phyloP scores from a whole-genome alignment of 2,113 vertebrate species.

The Sclerurus mexicanus region DNA sequence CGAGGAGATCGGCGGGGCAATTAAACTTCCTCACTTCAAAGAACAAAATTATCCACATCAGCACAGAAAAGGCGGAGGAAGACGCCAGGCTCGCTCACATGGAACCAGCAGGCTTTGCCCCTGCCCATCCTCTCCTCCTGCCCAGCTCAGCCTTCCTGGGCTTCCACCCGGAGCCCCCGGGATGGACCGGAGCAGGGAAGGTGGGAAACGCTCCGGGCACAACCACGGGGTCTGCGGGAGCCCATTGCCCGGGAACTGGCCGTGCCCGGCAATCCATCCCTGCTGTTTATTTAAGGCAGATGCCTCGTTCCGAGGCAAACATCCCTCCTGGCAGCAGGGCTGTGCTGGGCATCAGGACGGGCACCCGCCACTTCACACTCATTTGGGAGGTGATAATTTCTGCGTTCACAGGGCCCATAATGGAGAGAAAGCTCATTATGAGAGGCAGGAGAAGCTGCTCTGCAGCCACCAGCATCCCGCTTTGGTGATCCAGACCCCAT shows the following conservation, averaged over 20 bases:
- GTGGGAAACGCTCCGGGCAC: fast-evolving
- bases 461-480: neutral
- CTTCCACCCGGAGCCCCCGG: neutral
- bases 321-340: fast-evolving
- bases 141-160: neutral
- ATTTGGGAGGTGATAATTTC: conserved; percentile 31
- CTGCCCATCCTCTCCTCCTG: neutral
- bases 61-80: neutral
- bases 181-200: neutral
- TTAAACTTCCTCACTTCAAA: conserved; percentile 57
- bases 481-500: neutral
- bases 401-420: neutral
- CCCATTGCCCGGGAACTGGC: neutral
- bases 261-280: neutral
- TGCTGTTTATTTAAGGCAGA: neutral
- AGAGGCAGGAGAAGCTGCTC: neutral
- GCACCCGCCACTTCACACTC: neutral
- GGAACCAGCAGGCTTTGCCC: neutral
- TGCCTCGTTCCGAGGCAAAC: fast-evolving
- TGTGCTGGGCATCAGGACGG: neutral
- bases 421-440: neutral
- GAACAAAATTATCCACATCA: neutral
- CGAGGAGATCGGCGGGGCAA: conserved; percentile 25
- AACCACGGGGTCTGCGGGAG: fast-evolving
- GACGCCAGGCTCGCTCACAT: fast-evolving